Conservation (phyloP, 2,113 vertebrate genomes). For the Istiophorus platypterus region DNA sequence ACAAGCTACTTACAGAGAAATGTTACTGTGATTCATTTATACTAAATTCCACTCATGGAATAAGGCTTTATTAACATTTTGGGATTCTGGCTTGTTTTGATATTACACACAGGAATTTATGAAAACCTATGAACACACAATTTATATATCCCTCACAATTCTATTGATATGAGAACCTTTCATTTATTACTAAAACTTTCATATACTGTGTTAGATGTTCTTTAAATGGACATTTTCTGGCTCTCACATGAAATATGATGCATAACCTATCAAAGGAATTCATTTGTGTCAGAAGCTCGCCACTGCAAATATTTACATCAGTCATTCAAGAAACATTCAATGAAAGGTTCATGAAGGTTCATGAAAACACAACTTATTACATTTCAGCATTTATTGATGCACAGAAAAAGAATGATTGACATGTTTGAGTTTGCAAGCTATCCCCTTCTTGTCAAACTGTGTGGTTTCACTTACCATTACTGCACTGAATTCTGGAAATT, state of each 20-base stretch:
- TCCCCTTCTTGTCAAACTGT: background rate
- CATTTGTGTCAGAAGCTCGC: slow-evolving; percentile 3
- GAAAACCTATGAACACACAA: background rate
- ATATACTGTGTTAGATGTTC: background rate
- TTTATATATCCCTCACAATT: too few species aligned
- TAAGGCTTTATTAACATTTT: background rate
- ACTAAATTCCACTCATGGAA: background rate
- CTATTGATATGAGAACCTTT: background rate
- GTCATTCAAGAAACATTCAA: slow-evolving; percentile 10
- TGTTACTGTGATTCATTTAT: background rate
- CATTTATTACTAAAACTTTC: background rate
- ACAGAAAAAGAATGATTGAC: background rate
- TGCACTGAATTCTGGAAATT: background rate
- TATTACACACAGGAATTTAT: background rate
- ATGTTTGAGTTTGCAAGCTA: background rate
- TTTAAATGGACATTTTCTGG: background rate
- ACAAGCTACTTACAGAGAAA: background rate
- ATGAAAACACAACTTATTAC: background rate
- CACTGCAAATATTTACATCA: background rate
- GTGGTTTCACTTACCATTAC: background rate
- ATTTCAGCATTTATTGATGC: slow-evolving; percentile 8
- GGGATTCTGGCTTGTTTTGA: background rate
- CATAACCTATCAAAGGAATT: background rate
- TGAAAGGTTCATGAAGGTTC: slow-evolving; percentile 20
- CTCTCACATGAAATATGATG: background rate